These are phyloP conservation scores for Netelia inedita DNA, from an alignment of 2,888 invertebrate species.

Conservation along the genomic window DNA sequence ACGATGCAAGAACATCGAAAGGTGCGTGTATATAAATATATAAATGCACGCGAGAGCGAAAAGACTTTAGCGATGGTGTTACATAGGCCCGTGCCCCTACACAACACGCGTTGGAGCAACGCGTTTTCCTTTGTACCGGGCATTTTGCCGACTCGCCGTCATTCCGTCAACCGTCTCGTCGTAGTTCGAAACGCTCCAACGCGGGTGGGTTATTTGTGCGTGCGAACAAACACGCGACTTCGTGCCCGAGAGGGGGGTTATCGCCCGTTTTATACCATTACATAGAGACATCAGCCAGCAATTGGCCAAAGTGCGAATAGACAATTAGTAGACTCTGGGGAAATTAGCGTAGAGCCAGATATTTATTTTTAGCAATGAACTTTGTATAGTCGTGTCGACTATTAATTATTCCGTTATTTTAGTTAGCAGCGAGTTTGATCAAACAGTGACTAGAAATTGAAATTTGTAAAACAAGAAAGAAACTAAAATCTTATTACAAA, in stretches of 20 bases:
- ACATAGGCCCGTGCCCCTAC: slow-evolving; percentile 3
- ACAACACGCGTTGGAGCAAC: slow-evolving; percentile 22
- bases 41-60: not conserved
- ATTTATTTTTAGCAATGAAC: no score
- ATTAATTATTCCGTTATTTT: no score
- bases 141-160: slow-evolving; percentile 55
- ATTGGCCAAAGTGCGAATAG: slow-evolving; percentile 21
- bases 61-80: slow-evolving; percentile 42
- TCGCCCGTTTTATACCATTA: slow-evolving; percentile 18
- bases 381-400: no score
- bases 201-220: slow-evolving; percentile 49
- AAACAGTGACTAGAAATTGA: no score
- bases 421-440: no score
- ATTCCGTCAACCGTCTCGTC: slow-evolving; percentile 15
- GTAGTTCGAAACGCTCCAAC: slow-evolving; percentile 49
- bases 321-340: slow-evolving; percentile 3
- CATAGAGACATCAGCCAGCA: slow-evolving; percentile 22
- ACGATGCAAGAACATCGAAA: slow-evolving; percentile 11
- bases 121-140: slow-evolving; percentile 64
- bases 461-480: no score
- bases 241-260: not conserved
- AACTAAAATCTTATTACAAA: no score
- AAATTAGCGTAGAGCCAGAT: not conserved
- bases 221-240: slow-evolving; percentile 15
- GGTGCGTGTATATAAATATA: slow-evolving; percentile 2